phyloP scores from a whole-genome alignment of 2,888 invertebrate genomes.

The Gisinianus flammeolus region DNA sequence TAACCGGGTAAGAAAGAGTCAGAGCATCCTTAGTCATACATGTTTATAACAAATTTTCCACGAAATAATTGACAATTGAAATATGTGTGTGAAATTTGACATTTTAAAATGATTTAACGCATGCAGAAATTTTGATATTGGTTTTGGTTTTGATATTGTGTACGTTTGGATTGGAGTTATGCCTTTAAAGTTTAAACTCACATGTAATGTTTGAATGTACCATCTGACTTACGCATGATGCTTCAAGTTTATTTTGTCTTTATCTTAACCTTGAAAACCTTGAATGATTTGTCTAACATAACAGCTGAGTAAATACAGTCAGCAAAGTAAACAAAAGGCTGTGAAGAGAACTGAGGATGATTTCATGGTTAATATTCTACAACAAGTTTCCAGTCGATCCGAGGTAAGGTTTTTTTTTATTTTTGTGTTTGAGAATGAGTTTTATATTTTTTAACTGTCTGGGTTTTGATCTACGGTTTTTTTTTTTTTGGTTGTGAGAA shows the following conservation, averaged over 20 bases:
- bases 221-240: no score
- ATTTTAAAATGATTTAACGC: neutral
- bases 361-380: slow-evolving; percentile 39
- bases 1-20: slow-evolving; percentile 65
- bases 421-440: no score
- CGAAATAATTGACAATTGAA: no score
- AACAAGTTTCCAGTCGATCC: slow-evolving; percentile 21
- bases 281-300: no score
- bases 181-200: no score
- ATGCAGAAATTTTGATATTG: slow-evolving; percentile 5
- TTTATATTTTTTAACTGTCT: neutral
- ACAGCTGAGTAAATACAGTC: slow-evolving; percentile 36
- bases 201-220: no score
- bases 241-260: no score
- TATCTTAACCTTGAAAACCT: no score
- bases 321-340: slow-evolving; percentile 29
- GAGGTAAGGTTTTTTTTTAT: slow-evolving; percentile 27
- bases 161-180: slow-evolving; percentile 12
- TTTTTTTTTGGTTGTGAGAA: neutral
- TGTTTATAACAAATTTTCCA: no score
- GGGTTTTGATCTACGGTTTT: neutral
- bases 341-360: slow-evolving; percentile 29
- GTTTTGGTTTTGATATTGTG: neutral
- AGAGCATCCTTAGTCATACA: neutral
- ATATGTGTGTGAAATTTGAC: neutral